These are phyloP conservation scores for Clarias pachynema DNA, from an alignment of 2,797 vertebrate genomes.

Conservation along the genomic window DNA sequence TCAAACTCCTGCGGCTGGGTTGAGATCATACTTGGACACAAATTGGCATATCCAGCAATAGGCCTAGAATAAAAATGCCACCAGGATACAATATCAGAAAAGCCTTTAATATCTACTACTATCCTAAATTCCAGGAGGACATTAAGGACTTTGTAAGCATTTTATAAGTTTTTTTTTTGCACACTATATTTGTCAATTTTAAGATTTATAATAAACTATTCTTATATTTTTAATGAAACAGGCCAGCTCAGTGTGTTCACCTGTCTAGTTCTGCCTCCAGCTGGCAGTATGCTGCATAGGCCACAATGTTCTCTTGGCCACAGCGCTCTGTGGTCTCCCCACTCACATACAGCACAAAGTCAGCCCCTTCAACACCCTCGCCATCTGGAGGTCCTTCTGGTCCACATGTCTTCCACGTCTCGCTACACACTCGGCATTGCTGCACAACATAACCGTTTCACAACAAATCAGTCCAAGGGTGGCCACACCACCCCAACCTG, in stretches of 20 bases:
- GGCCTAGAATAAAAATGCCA: slow-evolving; percentile 76
- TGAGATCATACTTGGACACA: slow-evolving; percentile 96
- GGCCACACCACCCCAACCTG: not conserved
- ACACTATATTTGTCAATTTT: not conserved
- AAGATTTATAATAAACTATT: not conserved
- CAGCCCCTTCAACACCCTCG: slow-evolving; percentile 84
- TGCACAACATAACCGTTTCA: slow-evolving; percentile 55
- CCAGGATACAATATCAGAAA: slow-evolving; percentile 25
- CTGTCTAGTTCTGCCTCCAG: slow-evolving; percentile 93
- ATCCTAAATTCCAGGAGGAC: not conserved
- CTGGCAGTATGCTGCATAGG: slow-evolving; percentile 97
- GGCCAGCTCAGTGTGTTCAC: slow-evolving; percentile 58
- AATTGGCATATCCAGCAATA: slow-evolving; percentile 94
- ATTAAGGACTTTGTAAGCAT: not conserved
- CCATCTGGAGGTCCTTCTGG: slow-evolving; percentile 79
- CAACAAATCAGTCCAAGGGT: not conserved
- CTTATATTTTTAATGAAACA: not conserved
- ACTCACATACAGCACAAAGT: slow-evolving; percentile 93
- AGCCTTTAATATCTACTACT: not conserved
- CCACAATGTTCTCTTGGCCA: slow-evolving; percentile 93
- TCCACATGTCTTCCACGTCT: slow-evolving; percentile 81
- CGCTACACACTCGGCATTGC: slow-evolving; percentile 91
- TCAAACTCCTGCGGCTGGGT: slow-evolving; percentile 91
- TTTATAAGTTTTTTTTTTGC: not conserved
- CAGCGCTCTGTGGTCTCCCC: slow-evolving; percentile 92